phyloP scores from a whole-genome alignment of 2,113 vertebrate genomes.

The Danionella cerebrum region DNA sequence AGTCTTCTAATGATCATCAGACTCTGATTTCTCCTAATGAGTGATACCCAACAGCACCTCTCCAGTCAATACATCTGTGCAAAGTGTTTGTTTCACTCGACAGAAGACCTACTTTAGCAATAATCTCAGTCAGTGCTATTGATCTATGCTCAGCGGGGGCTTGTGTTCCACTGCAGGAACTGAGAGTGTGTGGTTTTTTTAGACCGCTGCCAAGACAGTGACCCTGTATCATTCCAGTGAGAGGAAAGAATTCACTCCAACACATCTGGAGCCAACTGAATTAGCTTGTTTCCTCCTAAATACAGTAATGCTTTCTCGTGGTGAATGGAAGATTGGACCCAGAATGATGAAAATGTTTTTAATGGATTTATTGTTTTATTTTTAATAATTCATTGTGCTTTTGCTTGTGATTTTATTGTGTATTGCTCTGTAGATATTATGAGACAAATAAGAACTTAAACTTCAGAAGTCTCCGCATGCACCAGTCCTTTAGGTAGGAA shows the following conservation, averaged over 20 bases:
- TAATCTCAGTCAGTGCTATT: slow-evolving; percentile 53
- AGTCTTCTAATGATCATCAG: slow-evolving; percentile 9
- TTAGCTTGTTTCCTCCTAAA: not conserved
- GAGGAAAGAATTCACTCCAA: not conserved
- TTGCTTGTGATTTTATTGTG: no score
- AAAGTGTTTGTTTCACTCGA: slow-evolving; percentile 23
- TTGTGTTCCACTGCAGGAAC: slow-evolving; percentile 51
- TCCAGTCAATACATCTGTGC: slow-evolving; percentile 8
- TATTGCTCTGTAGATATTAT: no score
- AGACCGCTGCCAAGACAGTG: slow-evolving; percentile 49
- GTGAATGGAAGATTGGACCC: not conserved
- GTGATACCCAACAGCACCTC: not conserved
- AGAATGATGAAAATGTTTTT: not conserved
- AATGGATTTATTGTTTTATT: no score
- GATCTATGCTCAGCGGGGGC: slow-evolving; percentile 48
- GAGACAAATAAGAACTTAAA: no score
- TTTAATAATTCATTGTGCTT: no score
- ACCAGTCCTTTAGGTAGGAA: no score
- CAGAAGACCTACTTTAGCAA: slow-evolving; percentile 43
- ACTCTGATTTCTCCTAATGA: slow-evolving; percentile 8
- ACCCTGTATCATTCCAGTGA: slow-evolving; percentile 43
- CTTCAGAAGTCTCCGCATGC: no score
- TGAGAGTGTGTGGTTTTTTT: slow-evolving; percentile 46
- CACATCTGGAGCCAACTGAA: not conserved
- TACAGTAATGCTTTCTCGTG: not conserved